Conservation (phyloP, 2,888 invertebrate species). For the Lottia gigantea region DNA sequence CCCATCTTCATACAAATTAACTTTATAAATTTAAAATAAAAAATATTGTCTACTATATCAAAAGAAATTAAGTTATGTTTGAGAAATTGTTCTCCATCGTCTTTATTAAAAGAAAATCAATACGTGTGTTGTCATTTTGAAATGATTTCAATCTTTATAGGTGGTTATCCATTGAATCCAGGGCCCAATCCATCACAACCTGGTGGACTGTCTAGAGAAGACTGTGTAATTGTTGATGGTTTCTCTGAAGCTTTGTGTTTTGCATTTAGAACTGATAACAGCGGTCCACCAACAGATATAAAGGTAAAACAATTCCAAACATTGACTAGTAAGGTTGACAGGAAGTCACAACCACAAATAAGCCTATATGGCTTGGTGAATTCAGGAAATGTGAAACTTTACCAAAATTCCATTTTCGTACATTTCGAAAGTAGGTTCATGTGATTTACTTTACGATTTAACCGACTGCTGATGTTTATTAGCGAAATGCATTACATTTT, state of each 20-base stretch:
- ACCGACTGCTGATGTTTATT: too few relatives aligned
- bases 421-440: too few relatives aligned
- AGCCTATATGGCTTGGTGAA: too few relatives aligned
- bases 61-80: background rate
- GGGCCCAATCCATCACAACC: slow-evolving; percentile 55
- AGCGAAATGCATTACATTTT: too few relatives aligned
- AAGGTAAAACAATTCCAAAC: slow-evolving; percentile 32
- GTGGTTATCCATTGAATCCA: slow-evolving; percentile 62
- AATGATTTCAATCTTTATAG: slow-evolving; percentile 30
- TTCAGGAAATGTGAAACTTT: too few relatives aligned
- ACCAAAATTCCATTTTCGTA: too few relatives aligned
- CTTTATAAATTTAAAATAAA: too few relatives aligned
- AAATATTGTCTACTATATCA: too few relatives aligned
- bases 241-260: slow-evolving; percentile 59
- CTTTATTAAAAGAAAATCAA: background rate
- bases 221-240: slow-evolving; percentile 51
- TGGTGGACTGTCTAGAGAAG: slow-evolving; percentile 54
- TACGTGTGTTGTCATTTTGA: too few relatives aligned
- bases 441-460: too few relatives aligned
- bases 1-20: background rate
- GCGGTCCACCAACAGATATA: slow-evolving; percentile 55
- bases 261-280: slow-evolving; percentile 63
- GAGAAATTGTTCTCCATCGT: background rate
- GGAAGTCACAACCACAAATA: too few relatives aligned
- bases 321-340: too few relatives aligned